Evolutionary conservation across 1,140 invertebrate genomes (phyloP), one percentile per base, ranked within the genome.

Genomic region (Psilanteris sp.): DNA sequence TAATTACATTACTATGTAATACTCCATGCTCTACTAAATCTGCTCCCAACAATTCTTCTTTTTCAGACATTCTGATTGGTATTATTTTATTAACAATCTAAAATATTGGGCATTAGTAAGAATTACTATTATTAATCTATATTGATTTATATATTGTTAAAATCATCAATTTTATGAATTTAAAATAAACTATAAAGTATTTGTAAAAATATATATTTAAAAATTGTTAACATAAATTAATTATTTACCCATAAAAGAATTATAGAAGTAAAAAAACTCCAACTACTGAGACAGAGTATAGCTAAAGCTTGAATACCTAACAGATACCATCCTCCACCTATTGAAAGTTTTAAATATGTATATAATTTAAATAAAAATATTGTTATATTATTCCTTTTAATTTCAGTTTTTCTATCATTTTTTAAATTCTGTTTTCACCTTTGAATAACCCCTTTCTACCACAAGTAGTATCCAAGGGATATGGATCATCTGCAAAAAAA

Each of bases 21-120:
- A 97, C 93, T 36, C 91, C 91, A 86, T 97, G 96, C 82, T 97
- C 96, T 0, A 93, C 93, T 8, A 96, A 89, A 90, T 97, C 96
- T 7, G 96, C 96, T 1, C 96, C 96, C 0, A 97, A 82, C 10
- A 97, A 87, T 83, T 97, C 96, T 44, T 96, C 94, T 57, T 95
- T 91, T 1, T 92, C 90, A 37, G 92, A 91, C 94, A 97, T 95
- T 20, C 96, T 90, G 44, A 97, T 95, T 4, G 93, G 93, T 77
- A 96, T 89, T 2, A 96, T 88, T 80, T 92, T 92, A 81, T 96
- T 92, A 5, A 97, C 92, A 13, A 92, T 37, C 91, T 92, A 43
- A n/a, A 20, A 22, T 31, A 46, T n/a, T n/a, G n/a, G n/a, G n/a
- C n/a, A n/a, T n/a, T n/a, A n/a, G n/a, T n/a, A n/a, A n/a, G n/a